Conservation (phyloP, 2,797 vertebrate species). For the Sebastiscus tertius region DNA sequence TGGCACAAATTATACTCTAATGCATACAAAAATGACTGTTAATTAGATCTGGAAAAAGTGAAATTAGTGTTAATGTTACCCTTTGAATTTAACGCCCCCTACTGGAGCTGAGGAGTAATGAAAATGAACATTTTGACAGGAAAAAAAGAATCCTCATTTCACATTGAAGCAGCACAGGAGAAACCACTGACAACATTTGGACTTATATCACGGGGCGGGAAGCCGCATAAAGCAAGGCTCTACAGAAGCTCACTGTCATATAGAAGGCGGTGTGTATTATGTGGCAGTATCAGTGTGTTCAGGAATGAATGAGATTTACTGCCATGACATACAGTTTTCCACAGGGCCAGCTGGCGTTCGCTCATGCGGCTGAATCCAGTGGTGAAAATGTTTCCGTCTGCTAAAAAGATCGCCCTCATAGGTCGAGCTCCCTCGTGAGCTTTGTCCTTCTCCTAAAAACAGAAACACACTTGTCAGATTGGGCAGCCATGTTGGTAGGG, state of each 20-base stretch:
- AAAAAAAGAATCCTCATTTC: background rate
- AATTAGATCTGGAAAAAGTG: background rate
- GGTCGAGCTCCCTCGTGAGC: slow-evolving; percentile 96
- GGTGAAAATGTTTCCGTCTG: slow-evolving; percentile 96
- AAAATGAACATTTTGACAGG: background rate
- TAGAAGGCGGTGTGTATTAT: background rate
- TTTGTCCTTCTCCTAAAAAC: slow-evolving; percentile 94
- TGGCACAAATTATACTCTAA: background rate
- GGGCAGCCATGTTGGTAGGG: slow-evolving; percentile 12
- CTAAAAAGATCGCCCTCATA: slow-evolving; percentile 96
- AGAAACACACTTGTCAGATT: slow-evolving; percentile 49
- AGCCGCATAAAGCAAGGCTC: background rate
- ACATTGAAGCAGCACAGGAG: background rate
- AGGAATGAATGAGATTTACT: background rate
- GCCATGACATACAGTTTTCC: slow-evolving; percentile 89
- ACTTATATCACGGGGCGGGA: background rate
- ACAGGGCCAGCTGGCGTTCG: slow-evolving; percentile 95
- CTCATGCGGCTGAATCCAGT: slow-evolving; percentile 99
- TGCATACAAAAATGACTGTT: background rate
- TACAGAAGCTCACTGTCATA: background rate
- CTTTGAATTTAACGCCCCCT: slow-evolving; percentile 44
- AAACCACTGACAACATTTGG: background rate
- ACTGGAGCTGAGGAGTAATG: slow-evolving; percentile 26
- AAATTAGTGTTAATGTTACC: background rate
- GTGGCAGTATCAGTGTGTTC: background rate